Base-by-base conservation (phyloP, 2,797 vertebrate species). In the Tauraco hartlaubi region DNA sequence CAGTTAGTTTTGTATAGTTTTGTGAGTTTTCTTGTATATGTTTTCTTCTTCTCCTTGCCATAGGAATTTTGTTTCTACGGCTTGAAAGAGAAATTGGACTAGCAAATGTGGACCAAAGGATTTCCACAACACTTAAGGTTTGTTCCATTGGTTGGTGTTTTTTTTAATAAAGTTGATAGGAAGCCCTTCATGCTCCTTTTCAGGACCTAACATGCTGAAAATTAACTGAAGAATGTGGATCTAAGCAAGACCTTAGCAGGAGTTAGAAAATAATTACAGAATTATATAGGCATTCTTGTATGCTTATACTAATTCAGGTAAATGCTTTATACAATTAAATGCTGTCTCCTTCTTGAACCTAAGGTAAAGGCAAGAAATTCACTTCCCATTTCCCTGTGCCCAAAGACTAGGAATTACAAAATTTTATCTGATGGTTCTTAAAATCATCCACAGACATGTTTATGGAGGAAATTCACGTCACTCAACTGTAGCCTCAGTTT, bases 61-160 rank as follows among this genome's bases (percentile, higher is more conserved):
- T 25, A 71, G 29, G 29, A 84, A 43, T 83, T 72, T 61, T 2
- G 9, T 51, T 69, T 61, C 41, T 15, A 39, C 4, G 29, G 31
- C 44, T 66, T 79, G 28, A 72, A 75, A 41, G 29, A 71, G 46
- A 78, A 85, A 71, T 8, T 41, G 7, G 44, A 78, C 43, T 62
- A 86, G 56, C n/a, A 71, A 35, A 63, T 12, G 9, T 39, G 11
- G 33, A 31, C 4, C 4, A 67, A 25, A 56, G 29, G 6, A 16
- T 37, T 88, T 79, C 21, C 46, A 73, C 29, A 68, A 61, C 15
- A 59, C 10, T 23, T 73, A 46, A 52, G 9, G 44, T 5, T 66
- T 29, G 14, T 2, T n/a, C 74, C 5, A 0, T 20, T 49, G 26
- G 6, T 23, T 28, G 37, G 28, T 12, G 1, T 4, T 63, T 44